Conservation (phyloP, 2,888 invertebrate genomes). For the Phyllotreta striolata region DNA sequence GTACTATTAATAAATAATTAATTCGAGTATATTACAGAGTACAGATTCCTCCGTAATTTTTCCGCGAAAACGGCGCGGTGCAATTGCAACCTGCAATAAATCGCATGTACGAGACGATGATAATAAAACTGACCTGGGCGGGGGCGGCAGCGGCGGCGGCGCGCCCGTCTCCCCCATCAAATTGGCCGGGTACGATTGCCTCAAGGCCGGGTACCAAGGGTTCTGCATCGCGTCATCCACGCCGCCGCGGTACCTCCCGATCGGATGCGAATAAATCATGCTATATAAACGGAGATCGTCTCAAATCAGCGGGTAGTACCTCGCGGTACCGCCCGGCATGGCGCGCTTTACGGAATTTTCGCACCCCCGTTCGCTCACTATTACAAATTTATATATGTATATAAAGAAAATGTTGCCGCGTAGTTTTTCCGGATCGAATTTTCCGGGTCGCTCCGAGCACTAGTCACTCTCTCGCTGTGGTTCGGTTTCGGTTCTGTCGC, state of each 20-base stretch:
- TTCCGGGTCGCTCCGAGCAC: neutral
- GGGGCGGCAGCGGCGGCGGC: conserved; percentile 25
- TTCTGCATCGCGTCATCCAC: conserved; percentile 39
- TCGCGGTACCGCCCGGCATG: conserved; percentile 31
- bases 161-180: conserved; percentile 51
- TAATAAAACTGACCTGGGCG: conserved; percentile 55
- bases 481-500: too few relatives aligned
- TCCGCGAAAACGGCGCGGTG: too few relatives aligned
- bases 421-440: too few relatives aligned
- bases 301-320: neutral
- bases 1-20: conserved; percentile 36
- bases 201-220: conserved; percentile 47
- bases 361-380: too few relatives aligned
- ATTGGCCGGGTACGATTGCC: conserved; percentile 46
- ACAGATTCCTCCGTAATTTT: too few relatives aligned
- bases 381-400: too few relatives aligned
- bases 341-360: too few relatives aligned
- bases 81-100: too few relatives aligned
- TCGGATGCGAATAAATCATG: conserved; percentile 21
- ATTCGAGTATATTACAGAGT: too few relatives aligned
- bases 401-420: too few relatives aligned
- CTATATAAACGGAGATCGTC: neutral
- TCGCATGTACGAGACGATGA: conserved; percentile 6
- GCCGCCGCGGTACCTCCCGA: conserved; percentile 1
- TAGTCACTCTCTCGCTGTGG: too few relatives aligned